These are phyloP conservation scores for Clunio marinus DNA, from an alignment of 2,888 invertebrate species.

Conservation along the genomic window DNA sequence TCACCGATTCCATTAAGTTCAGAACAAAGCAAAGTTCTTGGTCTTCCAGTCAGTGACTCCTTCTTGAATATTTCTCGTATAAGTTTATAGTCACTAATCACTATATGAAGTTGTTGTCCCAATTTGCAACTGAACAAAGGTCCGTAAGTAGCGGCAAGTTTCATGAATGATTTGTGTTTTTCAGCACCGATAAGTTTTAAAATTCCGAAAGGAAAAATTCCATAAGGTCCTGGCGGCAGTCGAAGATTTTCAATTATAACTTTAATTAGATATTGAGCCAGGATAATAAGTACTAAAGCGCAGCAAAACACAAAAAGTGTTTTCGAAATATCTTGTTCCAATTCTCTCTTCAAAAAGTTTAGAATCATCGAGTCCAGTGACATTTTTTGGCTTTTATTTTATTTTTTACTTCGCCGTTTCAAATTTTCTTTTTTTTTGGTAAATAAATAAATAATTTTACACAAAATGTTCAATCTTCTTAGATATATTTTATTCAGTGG, in stretches of 20 bases:
- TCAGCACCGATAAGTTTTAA: constrained; percentile 72
- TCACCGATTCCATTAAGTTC: constrained; percentile 30
- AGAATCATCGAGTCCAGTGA: constrained; percentile 15
- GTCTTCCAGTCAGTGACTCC: constrained; percentile 84
- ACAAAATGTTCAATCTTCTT: constrained; percentile 15
- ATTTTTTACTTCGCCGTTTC: background rate
- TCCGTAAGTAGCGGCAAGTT: constrained; percentile 74
- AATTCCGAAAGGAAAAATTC: constrained; percentile 71
- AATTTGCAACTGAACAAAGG: constrained; percentile 74
- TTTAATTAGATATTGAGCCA: constrained; percentile 18
- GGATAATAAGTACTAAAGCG: background rate
- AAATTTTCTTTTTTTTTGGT: constrained; percentile 1
- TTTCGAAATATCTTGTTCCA: constrained; percentile 26
- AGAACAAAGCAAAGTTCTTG: constrained; percentile 75
- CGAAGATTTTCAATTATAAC: background rate
- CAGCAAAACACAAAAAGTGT: constrained; percentile 24
- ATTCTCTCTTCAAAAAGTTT: constrained; percentile 21
- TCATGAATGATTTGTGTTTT: constrained; percentile 72
- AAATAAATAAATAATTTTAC: background rate
- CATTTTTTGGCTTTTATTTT: constrained; percentile 18
- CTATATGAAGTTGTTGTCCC: constrained; percentile 77
- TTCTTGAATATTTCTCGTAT: constrained; percentile 81
- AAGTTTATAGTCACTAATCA: constrained; percentile 79
- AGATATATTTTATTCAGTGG: background rate
- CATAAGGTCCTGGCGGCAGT: constrained; percentile 86